A percentile compares a stretch with the other conserved stretches of the same genome.
Conservation (phyloP, 1,140 invertebrate genomes). For the Hylaeus anthracinus region DNA sequence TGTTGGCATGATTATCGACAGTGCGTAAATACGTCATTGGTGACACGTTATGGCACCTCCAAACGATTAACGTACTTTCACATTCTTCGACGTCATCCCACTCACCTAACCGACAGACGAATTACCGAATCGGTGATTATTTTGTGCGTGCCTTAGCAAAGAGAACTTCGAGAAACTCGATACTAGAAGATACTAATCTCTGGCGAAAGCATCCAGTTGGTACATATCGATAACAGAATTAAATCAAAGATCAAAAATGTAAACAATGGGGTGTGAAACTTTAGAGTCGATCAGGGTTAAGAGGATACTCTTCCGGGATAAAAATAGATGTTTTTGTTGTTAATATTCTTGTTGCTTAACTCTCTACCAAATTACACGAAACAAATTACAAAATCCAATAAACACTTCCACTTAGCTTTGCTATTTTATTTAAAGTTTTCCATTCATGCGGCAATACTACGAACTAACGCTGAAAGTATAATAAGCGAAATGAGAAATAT, state of each 20-base stretch:
- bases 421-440: too few relatives aligned
- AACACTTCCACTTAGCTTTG: too few relatives aligned
- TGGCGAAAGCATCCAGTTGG: neutral
- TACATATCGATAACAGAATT: neutral
- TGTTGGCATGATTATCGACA: too few relatives aligned
- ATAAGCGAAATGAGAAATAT: too few relatives aligned
- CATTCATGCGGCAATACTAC: too few relatives aligned
- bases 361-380: too few relatives aligned
- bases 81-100: slow-evolving; percentile 56
- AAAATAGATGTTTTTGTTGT: too few relatives aligned
- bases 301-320: too few relatives aligned
- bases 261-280: neutral
- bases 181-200: neutral
- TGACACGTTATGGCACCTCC: neutral
- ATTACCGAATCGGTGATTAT: neutral
- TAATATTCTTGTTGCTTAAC: too few relatives aligned
- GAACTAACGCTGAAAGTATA: too few relatives aligned
- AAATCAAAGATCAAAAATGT: neutral
- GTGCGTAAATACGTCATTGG: neutral
- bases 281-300: neutral
- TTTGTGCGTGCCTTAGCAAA: neutral
- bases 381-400: too few relatives aligned
- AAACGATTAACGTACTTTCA: slow-evolving; percentile 71
- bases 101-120: slow-evolving; percentile 7
- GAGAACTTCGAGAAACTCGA: neutral